These are phyloP conservation scores for Dioctria linearis DNA, from an alignment of 2,888 invertebrate species.

Conservation along the genomic window DNA sequence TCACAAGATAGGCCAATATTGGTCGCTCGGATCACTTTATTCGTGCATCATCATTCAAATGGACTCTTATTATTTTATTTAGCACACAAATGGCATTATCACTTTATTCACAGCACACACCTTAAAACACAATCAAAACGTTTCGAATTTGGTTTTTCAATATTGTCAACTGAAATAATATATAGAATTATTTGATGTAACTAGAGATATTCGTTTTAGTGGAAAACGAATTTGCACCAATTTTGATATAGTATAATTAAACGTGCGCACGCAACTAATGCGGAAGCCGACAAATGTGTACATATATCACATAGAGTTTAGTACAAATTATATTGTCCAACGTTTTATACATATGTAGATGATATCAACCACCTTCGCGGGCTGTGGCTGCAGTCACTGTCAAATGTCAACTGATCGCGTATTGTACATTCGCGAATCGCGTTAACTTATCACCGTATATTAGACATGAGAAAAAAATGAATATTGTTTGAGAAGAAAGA, in stretches of 20 bases:
- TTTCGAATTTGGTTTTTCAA: conserved; percentile 10
- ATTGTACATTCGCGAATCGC: conserved; percentile 10
- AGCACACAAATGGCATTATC: conserved; percentile 38
- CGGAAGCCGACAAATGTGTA: conserved; percentile 31
- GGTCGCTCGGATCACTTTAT: conserved; percentile 11
- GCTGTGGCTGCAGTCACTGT: conserved; percentile 63
- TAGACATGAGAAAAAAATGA: conserved; percentile 30
- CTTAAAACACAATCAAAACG: conserved; percentile 20
- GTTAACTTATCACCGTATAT: conserved; percentile 34
- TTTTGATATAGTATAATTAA: conserved; percentile 7
- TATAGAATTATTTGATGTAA: neutral
- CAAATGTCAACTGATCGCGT: conserved; percentile 71
- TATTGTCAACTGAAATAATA: neutral
- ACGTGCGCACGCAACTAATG: conserved; percentile 23
- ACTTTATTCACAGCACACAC: conserved; percentile 31
- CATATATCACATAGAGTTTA: neutral
- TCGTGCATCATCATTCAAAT: conserved; percentile 37
- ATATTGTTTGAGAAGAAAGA: conserved; percentile 18
- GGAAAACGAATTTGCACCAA: conserved; percentile 9
- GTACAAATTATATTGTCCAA: neutral
- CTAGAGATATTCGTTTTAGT: neutral
- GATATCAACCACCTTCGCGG: conserved; percentile 45
- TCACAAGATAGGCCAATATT: conserved; percentile 25
- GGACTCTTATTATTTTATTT: conserved; percentile 31
- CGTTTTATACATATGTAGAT: too few species aligned